phyloP scores from a whole-genome alignment of 2,888 invertebrate species.

The Drosophila subsilvestris region DNA sequence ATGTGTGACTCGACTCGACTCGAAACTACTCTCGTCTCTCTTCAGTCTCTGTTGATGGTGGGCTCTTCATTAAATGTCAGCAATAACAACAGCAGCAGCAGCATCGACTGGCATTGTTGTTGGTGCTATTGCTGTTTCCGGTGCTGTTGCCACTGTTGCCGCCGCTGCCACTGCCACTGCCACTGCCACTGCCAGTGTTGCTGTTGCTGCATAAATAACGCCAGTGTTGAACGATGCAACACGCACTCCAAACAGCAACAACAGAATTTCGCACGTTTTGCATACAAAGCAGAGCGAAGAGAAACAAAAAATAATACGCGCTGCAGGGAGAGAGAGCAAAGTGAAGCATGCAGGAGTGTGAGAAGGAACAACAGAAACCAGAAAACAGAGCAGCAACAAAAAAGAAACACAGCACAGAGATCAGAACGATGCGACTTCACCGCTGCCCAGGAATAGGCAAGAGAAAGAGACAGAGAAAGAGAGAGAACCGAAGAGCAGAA shows the following conservation, averaged over 20 bases:
- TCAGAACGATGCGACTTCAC: neutral
- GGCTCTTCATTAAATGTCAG: conserved; percentile 70
- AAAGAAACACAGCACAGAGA: conserved; percentile 6
- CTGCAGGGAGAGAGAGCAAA: neutral
- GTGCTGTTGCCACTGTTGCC: conserved; percentile 5
- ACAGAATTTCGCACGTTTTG: conserved; percentile 54
- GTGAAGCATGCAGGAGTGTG: too few species aligned
- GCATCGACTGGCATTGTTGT: conserved; percentile 6
- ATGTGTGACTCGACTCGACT: neutral
- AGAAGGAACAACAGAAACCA: neutral
- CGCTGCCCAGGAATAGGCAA: conserved; percentile 10
- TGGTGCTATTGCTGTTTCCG: conserved; percentile 2
- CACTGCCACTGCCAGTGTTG: conserved; percentile 14
- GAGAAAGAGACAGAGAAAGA: too few species aligned
- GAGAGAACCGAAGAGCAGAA: neutral
- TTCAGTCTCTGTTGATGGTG: conserved; percentile 13
- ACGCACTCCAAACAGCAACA: conserved; percentile 39
- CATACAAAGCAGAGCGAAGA: conserved; percentile 67
- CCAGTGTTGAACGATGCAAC: conserved; percentile 45
- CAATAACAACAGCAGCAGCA: neutral
- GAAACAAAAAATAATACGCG: conserved; percentile 6
- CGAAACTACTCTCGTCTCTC: neutral
- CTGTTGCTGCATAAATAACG: conserved; percentile 69
- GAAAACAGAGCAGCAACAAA: neutral
- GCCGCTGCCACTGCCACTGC: conserved; percentile 11